Conservation (phyloP, 1,140 invertebrate species). For the Cydia fagiglandana region DNA sequence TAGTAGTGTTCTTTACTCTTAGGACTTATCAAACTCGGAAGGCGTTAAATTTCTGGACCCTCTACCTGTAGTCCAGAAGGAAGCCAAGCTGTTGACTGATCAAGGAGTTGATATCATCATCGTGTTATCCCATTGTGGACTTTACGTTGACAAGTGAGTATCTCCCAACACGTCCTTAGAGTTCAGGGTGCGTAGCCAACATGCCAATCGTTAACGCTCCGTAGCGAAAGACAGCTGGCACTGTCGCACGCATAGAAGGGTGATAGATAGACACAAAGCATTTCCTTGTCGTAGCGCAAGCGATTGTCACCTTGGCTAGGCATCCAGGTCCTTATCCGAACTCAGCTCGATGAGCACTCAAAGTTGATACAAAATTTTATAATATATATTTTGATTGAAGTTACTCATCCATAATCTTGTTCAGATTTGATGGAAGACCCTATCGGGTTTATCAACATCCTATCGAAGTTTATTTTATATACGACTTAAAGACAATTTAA, state of each 20-base stretch:
- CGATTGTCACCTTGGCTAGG: too few relatives aligned
- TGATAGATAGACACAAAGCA: too few relatives aligned
- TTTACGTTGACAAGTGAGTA: conserved; percentile 81
- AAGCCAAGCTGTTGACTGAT: conserved; percentile 81
- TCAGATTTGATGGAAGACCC: conserved; percentile 15
- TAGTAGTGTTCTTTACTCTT: conserved; percentile 40
- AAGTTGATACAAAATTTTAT: not conserved
- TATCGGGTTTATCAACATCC: conserved; percentile 15
- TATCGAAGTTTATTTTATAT: conserved; percentile 31
- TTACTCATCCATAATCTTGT: conserved; percentile 18
- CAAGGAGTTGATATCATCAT: conserved; percentile 87
- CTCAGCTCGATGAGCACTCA: too few relatives aligned
- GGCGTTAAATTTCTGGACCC: conserved; percentile 84
- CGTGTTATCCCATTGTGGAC: conserved; percentile 89
- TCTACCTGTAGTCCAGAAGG: conserved; percentile 81
- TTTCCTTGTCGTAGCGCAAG: too few relatives aligned
- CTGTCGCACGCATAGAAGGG: too few relatives aligned
- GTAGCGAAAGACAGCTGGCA: too few relatives aligned
- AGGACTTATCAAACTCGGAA: conserved; percentile 57
- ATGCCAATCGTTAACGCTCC: too few relatives aligned
- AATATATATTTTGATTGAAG: not conserved
- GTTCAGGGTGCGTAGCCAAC: too few relatives aligned
- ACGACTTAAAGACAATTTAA: conserved; percentile 51
- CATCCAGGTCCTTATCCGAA: too few relatives aligned
- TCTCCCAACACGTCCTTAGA: not conserved